Evolutionary conservation across 2,888 invertebrate genomes (phyloP).

Genomic region (Rhamnusium bicolor): DNA sequence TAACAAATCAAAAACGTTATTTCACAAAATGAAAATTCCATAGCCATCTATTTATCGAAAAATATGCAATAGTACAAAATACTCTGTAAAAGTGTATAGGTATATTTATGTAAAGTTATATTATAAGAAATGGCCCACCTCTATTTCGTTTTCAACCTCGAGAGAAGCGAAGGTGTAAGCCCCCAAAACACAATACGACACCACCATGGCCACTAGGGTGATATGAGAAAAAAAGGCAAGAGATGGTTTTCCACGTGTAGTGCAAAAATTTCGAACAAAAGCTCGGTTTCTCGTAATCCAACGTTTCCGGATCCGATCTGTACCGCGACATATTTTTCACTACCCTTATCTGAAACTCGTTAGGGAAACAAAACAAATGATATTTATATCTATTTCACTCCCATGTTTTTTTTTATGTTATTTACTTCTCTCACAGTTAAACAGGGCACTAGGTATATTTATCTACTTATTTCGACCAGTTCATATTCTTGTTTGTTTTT

Average conservation of each 20-base stretch:
- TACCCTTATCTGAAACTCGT: not conserved
- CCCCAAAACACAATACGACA: slow-evolving; percentile 91
- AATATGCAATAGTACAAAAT: no score
- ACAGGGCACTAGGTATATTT: not conserved
- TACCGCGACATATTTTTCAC: slow-evolving; percentile 62
- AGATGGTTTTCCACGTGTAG: slow-evolving; percentile 86
- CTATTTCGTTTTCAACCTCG: slow-evolving; percentile 82
- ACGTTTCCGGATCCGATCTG: slow-evolving; percentile 64
- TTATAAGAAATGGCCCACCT: slow-evolving; percentile 72
- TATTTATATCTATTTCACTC: not conserved
- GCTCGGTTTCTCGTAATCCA: slow-evolving; percentile 65
- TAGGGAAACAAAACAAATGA: not conserved
- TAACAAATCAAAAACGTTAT: no score
- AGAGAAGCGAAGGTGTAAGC: slow-evolving; percentile 88
- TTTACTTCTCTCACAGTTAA: not conserved
- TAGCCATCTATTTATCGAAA: no score
- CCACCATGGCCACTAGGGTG: slow-evolving; percentile 88
- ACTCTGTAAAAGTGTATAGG: no score
- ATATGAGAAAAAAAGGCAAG: slow-evolving; percentile 92
- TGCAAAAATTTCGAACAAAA: slow-evolving; percentile 75
- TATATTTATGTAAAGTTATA: slow-evolving; percentile 1
- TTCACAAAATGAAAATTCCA: no score
- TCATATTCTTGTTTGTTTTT: not conserved
- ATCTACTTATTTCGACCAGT: not conserved
- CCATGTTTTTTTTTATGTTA: not conserved